Evolutionary conservation across 2,888 invertebrate genomes (phyloP), one percentile per base, ranked within the genome.

Genomic region (Bombyx huttoni): DNA sequence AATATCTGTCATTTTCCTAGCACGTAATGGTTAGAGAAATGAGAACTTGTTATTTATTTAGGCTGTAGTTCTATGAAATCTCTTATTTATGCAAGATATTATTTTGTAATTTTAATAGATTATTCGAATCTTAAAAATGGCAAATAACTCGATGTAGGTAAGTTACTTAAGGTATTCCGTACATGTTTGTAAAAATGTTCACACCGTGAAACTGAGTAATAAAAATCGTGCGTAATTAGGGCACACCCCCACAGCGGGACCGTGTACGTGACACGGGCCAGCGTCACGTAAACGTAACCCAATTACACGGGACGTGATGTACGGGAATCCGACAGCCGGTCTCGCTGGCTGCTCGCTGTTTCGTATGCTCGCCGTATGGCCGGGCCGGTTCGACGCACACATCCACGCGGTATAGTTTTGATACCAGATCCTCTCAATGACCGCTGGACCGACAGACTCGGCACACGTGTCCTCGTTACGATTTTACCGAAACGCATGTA

Each of bases 391-490:
- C 76, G 70, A 75, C 79, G 78, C 80, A 77, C 80, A 81, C 84
- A 84, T 76, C 77, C 76, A 78, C 70, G 72, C 74, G 71, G 77
- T 79, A 77, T 80, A 81, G 78, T 78, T 78, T 75, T 78, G 81
- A 79, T 75, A 78, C 78, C 79, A 73, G 78, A 74, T 76, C 77
- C 79, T 90, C 91, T 90, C 91, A 91, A 91, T 91, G 91, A 91
- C 91, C 91, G 90, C 89, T 90, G 89, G 90, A 89, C 90, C 90
- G 90, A 88, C 86, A 81, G 84, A 78, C 86, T 73, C 82, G 85
- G 77, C 89, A 89, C 90, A 90, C 90, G 90, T 89, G 89, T 84
- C 69, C 68, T 64, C 65, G 70, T 64, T 64, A 63, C 65, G 63
- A 54, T 61, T 66, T 66, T 63, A 66, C 74, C 74, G 70, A 78